A percentile compares a stretch with the other conserved stretches of the same genome.
phyloP scores from a whole-genome alignment of 2,888 invertebrate genomes.

The Metalampra italica region DNA sequence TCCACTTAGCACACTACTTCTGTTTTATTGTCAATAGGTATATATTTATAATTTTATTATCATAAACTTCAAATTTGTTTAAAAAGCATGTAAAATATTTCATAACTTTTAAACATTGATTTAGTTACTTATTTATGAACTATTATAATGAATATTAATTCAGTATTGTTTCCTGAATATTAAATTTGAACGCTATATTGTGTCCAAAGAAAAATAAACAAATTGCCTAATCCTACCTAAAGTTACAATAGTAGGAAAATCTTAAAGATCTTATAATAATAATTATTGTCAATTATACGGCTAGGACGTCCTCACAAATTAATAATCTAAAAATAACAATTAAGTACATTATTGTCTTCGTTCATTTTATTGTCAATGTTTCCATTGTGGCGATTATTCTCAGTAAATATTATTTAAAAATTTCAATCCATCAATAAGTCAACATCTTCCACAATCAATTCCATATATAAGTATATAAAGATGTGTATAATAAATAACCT shows the following conservation, averaged over 20 bases:
- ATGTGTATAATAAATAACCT: constrained; percentile 2
- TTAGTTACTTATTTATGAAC: no score
- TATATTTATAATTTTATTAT: constrained; percentile 23
- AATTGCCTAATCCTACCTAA: constrained; percentile 4
- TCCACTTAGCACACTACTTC: not conserved
- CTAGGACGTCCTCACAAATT: constrained; percentile 25
- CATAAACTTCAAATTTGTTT: constrained; percentile 21
- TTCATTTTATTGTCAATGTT: constrained; percentile 45
- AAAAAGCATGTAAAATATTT: constrained; percentile 21
- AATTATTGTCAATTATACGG: constrained; percentile 46
- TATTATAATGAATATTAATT: no score
- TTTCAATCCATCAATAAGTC: constrained; percentile 14
- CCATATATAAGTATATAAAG: constrained; percentile 13
- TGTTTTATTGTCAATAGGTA: not conserved
- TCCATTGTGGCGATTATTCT: constrained; percentile 20
- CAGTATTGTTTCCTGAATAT: no score
- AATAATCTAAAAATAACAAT: constrained; percentile 21
- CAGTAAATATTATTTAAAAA: constrained; percentile 10
- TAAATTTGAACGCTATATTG: not conserved
- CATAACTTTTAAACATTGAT: not conserved
- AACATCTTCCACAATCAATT: constrained; percentile 18
- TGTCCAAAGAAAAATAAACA: constrained; percentile 5
- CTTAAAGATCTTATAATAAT: constrained; percentile 13
- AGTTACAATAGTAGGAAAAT: constrained; percentile 13
- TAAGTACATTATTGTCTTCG: constrained; percentile 14